phyloP scores from a whole-genome alignment of 2,113 vertebrate species.

The Spheniscus mendiculus region DNA sequence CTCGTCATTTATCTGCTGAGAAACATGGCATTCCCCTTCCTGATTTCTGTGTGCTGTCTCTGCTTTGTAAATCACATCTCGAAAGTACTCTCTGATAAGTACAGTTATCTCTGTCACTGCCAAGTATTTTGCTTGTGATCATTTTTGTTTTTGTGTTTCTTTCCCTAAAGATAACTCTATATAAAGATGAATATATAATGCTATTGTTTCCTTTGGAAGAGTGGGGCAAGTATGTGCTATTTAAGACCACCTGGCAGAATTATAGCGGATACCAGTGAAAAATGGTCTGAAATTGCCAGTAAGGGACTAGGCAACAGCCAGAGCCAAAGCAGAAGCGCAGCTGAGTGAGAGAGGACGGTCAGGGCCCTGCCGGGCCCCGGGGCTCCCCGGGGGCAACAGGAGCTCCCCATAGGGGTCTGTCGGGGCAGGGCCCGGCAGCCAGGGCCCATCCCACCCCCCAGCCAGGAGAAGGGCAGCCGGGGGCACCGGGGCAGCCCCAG shows the following conservation, averaged over 20 bases:
- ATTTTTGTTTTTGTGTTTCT: not conserved
- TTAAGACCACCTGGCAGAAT: not conserved
- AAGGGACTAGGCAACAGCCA: not conserved
- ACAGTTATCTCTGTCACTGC: not conserved
- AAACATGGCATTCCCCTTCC: not conserved
- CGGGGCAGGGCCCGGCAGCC: not conserved
- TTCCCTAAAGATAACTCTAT: not conserved
- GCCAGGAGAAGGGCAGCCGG: fast-evolving
- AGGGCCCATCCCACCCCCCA: not conserved
- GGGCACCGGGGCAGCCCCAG: fast-evolving
- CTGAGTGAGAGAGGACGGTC: not conserved
- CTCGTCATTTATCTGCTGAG: not conserved
- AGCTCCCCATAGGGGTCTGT: not conserved
- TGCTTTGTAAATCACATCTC: not conserved
- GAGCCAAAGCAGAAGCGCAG: not conserved
- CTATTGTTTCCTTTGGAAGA: not conserved
- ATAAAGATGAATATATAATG: not conserved
- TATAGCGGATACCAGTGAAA: not conserved
- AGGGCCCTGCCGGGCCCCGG: not conserved
- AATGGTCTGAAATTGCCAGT: not conserved
- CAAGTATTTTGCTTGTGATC: not conserved
- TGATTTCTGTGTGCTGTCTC: not conserved
- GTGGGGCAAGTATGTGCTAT: not conserved
- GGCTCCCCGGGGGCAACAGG: fast-evolving
- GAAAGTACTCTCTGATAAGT: not conserved